phyloP scores from a whole-genome alignment of 2,113 vertebrate genomes.

The Accipiter cooperii region DNA sequence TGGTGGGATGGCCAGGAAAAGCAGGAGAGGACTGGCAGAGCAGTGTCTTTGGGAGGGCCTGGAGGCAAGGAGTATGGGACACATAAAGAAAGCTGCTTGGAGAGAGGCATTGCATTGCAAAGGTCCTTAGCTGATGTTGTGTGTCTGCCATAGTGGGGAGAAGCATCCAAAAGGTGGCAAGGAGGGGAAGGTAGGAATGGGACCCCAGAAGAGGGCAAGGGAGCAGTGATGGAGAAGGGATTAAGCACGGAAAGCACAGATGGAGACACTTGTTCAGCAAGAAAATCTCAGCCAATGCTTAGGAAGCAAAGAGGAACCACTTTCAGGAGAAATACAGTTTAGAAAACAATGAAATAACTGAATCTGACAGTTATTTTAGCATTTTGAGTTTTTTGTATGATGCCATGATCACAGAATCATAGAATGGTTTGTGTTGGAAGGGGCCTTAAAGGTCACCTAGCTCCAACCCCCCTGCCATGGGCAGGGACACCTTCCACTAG shows the following conservation, averaged over 20 bases:
- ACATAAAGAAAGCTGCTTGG: background rate
- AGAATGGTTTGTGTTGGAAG: too few relatives aligned
- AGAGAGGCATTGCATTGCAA: background rate
- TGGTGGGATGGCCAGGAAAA: background rate
- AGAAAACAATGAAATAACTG: background rate
- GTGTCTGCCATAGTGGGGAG: background rate
- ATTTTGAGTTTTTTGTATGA: too few relatives aligned
- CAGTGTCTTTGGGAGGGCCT: background rate
- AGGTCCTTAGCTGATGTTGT: background rate
- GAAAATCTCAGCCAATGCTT: background rate
- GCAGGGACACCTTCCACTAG: too few relatives aligned
- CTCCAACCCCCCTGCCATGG: too few relatives aligned
- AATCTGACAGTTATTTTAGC: too few relatives aligned
- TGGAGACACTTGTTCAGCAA: background rate
- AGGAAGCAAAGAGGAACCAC: background rate
- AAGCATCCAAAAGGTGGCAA: background rate
- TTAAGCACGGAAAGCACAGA: background rate
- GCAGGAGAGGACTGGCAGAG: background rate
- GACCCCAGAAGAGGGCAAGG: background rate
- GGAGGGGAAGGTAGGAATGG: background rate
- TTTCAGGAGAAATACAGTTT: background rate
- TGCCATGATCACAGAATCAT: too few relatives aligned
- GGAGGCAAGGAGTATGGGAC: background rate
- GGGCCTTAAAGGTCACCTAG: too few relatives aligned
- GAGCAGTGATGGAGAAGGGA: background rate